Conservation (phyloP, 2,888 invertebrate genomes). For the Drosophila prostipennis region DNA sequence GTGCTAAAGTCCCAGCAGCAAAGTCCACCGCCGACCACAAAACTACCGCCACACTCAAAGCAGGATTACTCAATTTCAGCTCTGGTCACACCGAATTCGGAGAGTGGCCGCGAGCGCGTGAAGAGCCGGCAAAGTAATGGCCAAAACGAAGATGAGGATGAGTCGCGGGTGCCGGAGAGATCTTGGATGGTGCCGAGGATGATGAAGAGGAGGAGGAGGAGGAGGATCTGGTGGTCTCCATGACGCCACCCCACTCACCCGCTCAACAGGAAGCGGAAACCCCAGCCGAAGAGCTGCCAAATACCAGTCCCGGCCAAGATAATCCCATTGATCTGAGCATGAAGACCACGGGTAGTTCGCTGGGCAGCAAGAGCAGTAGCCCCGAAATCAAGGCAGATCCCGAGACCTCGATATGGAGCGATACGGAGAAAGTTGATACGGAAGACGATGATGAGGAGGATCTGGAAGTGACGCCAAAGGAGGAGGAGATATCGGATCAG, state of each 20-base stretch:
- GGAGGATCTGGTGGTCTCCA: slow-evolving; percentile 85
- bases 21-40: slow-evolving; percentile 71
- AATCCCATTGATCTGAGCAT: slow-evolving; percentile 93
- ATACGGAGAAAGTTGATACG: slow-evolving; percentile 42
- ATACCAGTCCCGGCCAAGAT: slow-evolving; percentile 85
- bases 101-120: slow-evolving; percentile 80
- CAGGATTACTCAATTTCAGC: slow-evolving; percentile 82
- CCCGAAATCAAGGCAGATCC: slow-evolving; percentile 54
- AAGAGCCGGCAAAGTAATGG: slow-evolving; percentile 75
- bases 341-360: slow-evolving; percentile 86
- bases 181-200: slow-evolving; percentile 37
- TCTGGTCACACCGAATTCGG: slow-evolving; percentile 83
- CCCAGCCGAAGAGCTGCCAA: slow-evolving; percentile 57
- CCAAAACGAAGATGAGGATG: slow-evolving; percentile 67
- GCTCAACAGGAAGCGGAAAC: slow-evolving; percentile 80
- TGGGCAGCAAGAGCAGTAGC: slow-evolving; percentile 75
- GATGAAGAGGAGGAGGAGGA: slow-evolving; percentile 83
- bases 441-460: slow-evolving; percentile 6
- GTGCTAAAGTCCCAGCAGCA: slow-evolving; percentile 89
- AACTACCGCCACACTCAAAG: slow-evolving; percentile 69
- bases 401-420: slow-evolving; percentile 57
- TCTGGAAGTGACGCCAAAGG: slow-evolving; percentile 29
- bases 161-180: slow-evolving; percentile 33
- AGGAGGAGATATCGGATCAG: slow-evolving; percentile 6
- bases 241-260: slow-evolving; percentile 86